Base-by-base conservation (phyloP, 2,888 invertebrate species). In the Hirtodrosophila alboralis region DNA sequence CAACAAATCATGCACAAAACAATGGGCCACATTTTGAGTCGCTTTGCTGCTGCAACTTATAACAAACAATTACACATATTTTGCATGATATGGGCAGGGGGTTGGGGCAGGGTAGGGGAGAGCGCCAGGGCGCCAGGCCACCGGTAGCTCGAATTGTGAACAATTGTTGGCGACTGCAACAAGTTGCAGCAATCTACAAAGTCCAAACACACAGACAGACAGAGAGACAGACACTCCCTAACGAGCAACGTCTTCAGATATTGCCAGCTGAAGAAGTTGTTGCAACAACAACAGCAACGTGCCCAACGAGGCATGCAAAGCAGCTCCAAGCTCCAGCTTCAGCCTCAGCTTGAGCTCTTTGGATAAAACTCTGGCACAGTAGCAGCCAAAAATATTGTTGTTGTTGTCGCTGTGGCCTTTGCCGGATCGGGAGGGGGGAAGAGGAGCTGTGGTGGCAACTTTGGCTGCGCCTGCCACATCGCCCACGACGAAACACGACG, bases 1-100 rank as follows among this genome's bases (percentile, higher is more conserved):
- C 87, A 88, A 88, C 88, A 88, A 88, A 88, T 88, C 89, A 88
- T 88, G 77, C 75, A 63, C 73, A 75, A 88, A 86, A 88, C 88
- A 88, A 88, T 88, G 89, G 87, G 84, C 79, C 80, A 88, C 80
- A 87, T 84, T 88, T 84, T 77, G 81, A 77, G 71, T 61, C 65
- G 75, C 51, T 63, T 69, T 76, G 80, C 84, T 76, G 80, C 84
- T 65, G 80, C 79, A 79, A 84, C 79, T 80, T 80, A 80, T 84
- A 84, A 69, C 84, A 84, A 84, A 85, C 84, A 84, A 84, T 86
- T 84, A 84, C 83, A 84, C 83, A 85, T 80, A 84, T 85, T 84
- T 84, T 84, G 86, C 83, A 84, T 85, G 78, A 48, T 27, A 68
- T 28, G 34, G 23, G 33, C 1, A 7, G 28, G 40, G 3, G 8